These are phyloP conservation scores for Lophochroa leadbeateri DNA, from an alignment of 2,113 vertebrate species.

Conservation along the genomic window DNA sequence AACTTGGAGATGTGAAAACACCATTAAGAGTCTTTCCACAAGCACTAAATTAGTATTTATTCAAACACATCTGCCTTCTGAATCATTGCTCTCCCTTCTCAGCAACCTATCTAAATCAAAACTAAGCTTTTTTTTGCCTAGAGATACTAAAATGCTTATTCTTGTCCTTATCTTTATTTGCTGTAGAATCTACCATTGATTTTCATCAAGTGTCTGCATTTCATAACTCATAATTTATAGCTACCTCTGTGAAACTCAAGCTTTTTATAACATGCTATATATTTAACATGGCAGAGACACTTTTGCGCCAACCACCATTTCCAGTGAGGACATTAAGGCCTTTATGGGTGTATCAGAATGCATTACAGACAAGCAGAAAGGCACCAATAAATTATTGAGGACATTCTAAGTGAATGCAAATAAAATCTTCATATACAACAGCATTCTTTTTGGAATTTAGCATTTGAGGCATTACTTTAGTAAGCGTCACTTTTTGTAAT, in stretches of 20 bases:
- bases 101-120: neutral
- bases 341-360: neutral
- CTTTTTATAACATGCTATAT: conserved; percentile 32
- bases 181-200: neutral
- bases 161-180: neutral
- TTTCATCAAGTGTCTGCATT: conserved; percentile 14
- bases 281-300: conserved; percentile 16
- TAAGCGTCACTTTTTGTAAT: neutral
- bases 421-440: conserved; percentile 4
- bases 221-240: conserved; percentile 17
- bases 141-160: neutral
- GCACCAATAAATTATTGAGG: conserved; percentile 22
- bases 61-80: neutral
- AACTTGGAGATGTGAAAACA: neutral
- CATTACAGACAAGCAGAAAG: conserved; percentile 12
- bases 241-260: neutral
- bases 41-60: neutral
- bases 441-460: neutral
- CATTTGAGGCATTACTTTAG: neutral
- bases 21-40: accelerated
- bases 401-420: neutral
- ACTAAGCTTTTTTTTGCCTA: neutral
- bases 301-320: conserved; percentile 9
- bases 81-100: neutral
- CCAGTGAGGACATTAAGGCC: conserved; percentile 1